Evolutionary conservation across 1,140 invertebrate genomes (phyloP), one percentile per base, ranked within the genome.

Genomic region (Neodiprion pinetum): DNA sequence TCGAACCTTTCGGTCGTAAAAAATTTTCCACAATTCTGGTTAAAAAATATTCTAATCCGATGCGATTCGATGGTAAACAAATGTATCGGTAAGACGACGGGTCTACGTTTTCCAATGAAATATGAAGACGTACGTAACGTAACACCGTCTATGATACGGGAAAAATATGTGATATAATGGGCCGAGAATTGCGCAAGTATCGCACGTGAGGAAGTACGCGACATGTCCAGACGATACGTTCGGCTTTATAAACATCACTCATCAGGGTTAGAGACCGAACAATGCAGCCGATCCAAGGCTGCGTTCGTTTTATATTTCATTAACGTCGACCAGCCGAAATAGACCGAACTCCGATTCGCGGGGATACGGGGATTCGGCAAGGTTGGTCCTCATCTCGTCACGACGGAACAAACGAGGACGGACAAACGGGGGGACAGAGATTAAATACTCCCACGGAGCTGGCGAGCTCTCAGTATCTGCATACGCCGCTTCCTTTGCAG

Each of bases 271-370:
- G 11, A 61, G 11, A 12, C n/a, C 11, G n/a, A 61, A 61, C 53
- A 61, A 61, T 61, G n/a, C 53, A 17, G 4, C 53, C 11, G 53
- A 61, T 61, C 53, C 53, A 61, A 61, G 53, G 53, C 53, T 61
- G 53, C n/a, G 53, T 14, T 17, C n/a, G 53, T 61, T 61, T 61
- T 61, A 61, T 61, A 61, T 61, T 61, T 61, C 53, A 61, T 61
- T 61, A 61, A 61, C 53, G 53, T 9, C n/a, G 53, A 61, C 5
- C 8, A 61, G 11, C 53, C n/a, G 9, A 61, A 61, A 61, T 9
- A 61, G 11, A 61, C 11, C 53, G 11, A 9, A 61, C n/a, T 61
- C 53, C 53, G 53, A 61, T 14, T 61, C 53, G 9, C 53, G 11
- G 53, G 4, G 1, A 61, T 17, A 17, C 28, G 53, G 53, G 53